Evolutionary conservation across 2,888 invertebrate species (phyloP).

Genomic region (Orchesella flavescens): DNA sequence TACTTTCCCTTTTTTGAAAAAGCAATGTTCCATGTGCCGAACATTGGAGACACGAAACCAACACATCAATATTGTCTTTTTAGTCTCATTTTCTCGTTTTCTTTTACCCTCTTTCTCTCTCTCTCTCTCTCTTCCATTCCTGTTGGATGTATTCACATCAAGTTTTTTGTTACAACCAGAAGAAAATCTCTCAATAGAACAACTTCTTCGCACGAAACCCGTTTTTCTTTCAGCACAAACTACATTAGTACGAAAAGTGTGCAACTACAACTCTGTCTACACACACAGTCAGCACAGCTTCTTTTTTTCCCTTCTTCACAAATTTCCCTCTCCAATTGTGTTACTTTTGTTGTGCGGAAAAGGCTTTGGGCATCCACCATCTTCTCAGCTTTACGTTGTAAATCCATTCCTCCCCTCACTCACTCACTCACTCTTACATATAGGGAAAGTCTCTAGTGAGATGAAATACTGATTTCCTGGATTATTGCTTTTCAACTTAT

Average conservation of each 20-base stretch:
- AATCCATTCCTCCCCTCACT: no score
- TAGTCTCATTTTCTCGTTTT: slow-evolving; percentile 38
- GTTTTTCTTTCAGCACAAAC: slow-evolving; percentile 41
- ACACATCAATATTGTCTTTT: slow-evolving; percentile 62
- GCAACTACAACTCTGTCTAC: not conserved
- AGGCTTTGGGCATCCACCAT: slow-evolving; percentile 44
- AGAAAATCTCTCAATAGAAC: slow-evolving; percentile 56
- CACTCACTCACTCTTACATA: slow-evolving; percentile 18
- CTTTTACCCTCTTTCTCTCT: slow-evolving; percentile 17
- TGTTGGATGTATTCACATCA: slow-evolving; percentile 6
- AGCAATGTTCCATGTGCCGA: slow-evolving; percentile 44
- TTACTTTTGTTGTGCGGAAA: slow-evolving; percentile 47
- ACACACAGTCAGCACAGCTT: not conserved
- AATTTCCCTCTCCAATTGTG: slow-evolving; percentile 37
- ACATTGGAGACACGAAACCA: slow-evolving; percentile 60
- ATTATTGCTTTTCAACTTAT: slow-evolving; percentile 39
- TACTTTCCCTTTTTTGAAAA: slow-evolving; percentile 31
- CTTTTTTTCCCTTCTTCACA: slow-evolving; percentile 34
- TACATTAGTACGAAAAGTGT: slow-evolving; percentile 27
- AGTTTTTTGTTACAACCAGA: slow-evolving; percentile 45
- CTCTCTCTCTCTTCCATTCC: slow-evolving; percentile 7
- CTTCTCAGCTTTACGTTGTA: not conserved
- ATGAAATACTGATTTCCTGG: slow-evolving; percentile 52
- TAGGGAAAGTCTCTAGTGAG: slow-evolving; percentile 1
- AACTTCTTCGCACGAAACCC: slow-evolving; percentile 59